phyloP scores from a whole-genome alignment of 2,888 invertebrate genomes.

The Epiblema foenella region DNA sequence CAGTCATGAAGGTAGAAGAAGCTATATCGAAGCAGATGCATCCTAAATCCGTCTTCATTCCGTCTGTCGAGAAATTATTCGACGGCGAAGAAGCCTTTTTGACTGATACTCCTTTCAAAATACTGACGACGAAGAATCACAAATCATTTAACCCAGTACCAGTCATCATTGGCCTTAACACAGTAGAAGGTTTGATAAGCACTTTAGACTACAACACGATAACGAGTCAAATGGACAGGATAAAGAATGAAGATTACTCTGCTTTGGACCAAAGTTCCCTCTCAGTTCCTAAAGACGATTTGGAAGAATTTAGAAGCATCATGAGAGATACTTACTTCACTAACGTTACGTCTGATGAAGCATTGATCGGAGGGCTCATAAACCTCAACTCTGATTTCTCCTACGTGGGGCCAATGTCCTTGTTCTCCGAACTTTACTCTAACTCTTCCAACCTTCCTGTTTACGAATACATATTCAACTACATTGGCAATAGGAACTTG shows the following conservation, averaged over 20 bases:
- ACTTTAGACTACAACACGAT: conserved; percentile 73
- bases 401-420: conserved; percentile 72
- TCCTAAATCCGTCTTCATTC: conserved; percentile 71
- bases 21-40: conserved; percentile 78
- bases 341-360: conserved; percentile 67
- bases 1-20: conserved; percentile 66
- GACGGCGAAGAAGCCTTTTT: conserved; percentile 73
- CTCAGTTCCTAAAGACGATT: conserved; percentile 58
- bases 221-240: conserved; percentile 71
- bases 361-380: conserved; percentile 71
- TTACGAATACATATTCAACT: conserved; percentile 72
- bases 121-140: conserved; percentile 61
- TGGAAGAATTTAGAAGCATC: conserved; percentile 61
- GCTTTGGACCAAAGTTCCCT: conserved; percentile 68
- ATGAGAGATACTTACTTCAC: conserved; percentile 73
- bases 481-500: conserved; percentile 73
- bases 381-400: conserved; percentile 76
- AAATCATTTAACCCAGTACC: conserved; percentile 73
- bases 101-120: conserved; percentile 75
- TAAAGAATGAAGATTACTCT: conserved; percentile 69
- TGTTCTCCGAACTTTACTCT: conserved; percentile 69
- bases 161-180: conserved; percentile 81
- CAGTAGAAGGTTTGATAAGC: conserved; percentile 81
- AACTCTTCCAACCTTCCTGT: conserved; percentile 64
- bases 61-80: conserved; percentile 68